phyloP scores from a whole-genome alignment of 2,113 vertebrate genomes.

The Pardalotus punctatus region DNA sequence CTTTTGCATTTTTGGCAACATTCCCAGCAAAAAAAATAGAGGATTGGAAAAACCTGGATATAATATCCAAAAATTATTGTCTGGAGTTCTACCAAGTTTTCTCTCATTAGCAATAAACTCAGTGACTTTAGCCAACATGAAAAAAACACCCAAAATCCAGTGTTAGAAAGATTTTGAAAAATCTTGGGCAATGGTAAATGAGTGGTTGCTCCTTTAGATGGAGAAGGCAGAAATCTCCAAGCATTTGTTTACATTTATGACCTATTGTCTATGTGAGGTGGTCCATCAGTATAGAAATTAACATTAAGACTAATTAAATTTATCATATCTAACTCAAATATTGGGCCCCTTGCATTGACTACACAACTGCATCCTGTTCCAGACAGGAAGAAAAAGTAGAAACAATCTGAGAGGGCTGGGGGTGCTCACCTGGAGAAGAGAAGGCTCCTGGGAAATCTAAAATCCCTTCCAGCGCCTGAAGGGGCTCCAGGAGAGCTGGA shows the following conservation, averaged over 20 bases:
- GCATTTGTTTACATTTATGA: not conserved
- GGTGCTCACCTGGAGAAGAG: rapidly evolving
- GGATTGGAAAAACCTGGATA: not conserved
- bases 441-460: not conserved
- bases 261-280: not conserved
- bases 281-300: not conserved
- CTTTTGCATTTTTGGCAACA: not conserved
- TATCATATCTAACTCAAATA: not conserved
- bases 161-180: not conserved
- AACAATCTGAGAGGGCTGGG: not conserved
- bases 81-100: slow-evolving; percentile 7
- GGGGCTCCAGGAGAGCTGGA: not conserved
- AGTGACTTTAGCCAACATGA: not conserved
- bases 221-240: not conserved
- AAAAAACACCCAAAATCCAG: not conserved
- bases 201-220: not conserved
- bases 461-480: rapidly evolving
- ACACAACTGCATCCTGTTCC: not conserved
- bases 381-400: not conserved
- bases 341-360: not conserved
- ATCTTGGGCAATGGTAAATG: not conserved
- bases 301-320: not conserved
- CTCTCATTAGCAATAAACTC: not conserved
- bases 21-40: not conserved
- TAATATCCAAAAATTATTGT: not conserved